Percentiles rank a stretch among this genome's conserved stretches.
Conservation (phyloP, 2,113 vertebrate genomes). For the Benitochromis conjunctus region DNA sequence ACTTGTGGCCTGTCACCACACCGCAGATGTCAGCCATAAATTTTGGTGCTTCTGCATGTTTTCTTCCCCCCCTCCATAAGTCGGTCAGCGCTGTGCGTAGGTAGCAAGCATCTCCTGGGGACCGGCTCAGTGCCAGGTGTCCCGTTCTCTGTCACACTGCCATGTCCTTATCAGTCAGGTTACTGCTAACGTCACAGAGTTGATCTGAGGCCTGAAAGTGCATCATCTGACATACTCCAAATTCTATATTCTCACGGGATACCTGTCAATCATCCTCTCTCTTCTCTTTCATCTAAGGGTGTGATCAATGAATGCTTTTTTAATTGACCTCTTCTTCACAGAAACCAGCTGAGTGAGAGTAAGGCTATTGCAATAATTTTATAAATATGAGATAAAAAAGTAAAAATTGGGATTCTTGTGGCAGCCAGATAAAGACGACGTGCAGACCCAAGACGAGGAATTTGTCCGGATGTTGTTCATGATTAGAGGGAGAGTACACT, state of each 20-base stretch:
- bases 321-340: not conserved
- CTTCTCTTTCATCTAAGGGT: not conserved
- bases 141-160: not conserved
- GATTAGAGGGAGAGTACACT: not conserved
- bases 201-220: not conserved
- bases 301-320: not conserved
- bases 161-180: constrained; percentile 24
- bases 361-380: not conserved
- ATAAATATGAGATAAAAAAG: not conserved
- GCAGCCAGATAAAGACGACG: not conserved
- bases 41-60: not conserved
- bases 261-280: not conserved
- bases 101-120: not conserved
- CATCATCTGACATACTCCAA: not conserved
- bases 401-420: not conserved
- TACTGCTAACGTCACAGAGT: constrained; percentile 11
- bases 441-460: not conserved
- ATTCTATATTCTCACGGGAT: not conserved
- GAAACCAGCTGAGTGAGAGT: not conserved
- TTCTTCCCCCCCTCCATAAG: not conserved
- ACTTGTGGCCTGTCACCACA: constrained; percentile 21
- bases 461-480: not conserved
- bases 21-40: constrained; percentile 17
- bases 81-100: not conserved
- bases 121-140: not conserved